Conservation (phyloP, 2,797 vertebrate genomes). For the Propithecus deckenii region DNA sequence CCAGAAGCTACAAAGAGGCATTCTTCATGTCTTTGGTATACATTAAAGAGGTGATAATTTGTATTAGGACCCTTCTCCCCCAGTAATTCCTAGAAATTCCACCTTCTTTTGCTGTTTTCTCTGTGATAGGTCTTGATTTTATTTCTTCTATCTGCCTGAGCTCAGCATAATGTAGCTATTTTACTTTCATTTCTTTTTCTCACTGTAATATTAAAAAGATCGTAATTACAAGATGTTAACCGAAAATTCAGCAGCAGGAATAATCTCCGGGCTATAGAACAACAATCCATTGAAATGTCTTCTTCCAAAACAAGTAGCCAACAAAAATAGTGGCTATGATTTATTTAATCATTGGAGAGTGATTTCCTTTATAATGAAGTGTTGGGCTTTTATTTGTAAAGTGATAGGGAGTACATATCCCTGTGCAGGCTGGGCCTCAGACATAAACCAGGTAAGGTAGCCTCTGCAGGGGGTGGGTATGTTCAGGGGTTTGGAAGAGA, state of each 20-base stretch:
- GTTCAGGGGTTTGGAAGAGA: neutral
- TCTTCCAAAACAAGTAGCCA: neutral
- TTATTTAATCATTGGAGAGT: neutral
- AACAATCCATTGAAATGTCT: neutral
- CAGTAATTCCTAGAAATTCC: neutral
- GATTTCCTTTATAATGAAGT: neutral
- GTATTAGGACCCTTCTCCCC: neutral
- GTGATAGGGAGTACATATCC: neutral
- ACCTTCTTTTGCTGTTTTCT: neutral
- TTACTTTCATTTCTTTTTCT: constrained; percentile 40
- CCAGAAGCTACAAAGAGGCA: neutral
- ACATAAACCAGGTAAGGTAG: neutral
- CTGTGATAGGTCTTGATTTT: neutral
- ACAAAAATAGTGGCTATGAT: neutral
- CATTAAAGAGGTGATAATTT: neutral
- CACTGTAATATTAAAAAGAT: neutral
- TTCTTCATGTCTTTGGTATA: neutral
- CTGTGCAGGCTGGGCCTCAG: neutral
- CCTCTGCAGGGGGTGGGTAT: rapidly evolving
- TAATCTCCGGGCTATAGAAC: neutral
- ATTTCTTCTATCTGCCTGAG: neutral
- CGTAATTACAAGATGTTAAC: neutral
- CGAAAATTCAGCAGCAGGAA: neutral
- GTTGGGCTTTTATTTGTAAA: neutral
- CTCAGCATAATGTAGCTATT: neutral